Conservation (phyloP, 2,888 invertebrate species). For the Craniophora ligustri region DNA sequence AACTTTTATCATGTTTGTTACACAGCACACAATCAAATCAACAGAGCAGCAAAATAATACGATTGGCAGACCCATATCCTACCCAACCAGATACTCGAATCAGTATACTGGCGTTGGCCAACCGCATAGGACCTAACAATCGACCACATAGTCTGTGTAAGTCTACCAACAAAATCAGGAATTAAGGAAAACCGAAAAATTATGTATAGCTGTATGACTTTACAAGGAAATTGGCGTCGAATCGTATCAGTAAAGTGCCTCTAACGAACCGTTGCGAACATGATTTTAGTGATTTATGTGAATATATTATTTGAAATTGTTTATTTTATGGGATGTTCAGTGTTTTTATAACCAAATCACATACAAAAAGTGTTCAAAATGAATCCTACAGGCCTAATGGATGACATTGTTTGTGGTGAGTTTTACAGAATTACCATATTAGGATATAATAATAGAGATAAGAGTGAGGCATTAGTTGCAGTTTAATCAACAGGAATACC, state of each 20-base stretch:
- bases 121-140: not conserved
- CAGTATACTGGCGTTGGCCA: slow-evolving; percentile 10
- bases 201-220: not conserved
- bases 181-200: not conserved
- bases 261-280: not conserved
- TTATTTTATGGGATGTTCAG: no score
- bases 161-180: not conserved
- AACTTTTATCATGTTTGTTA: not conserved
- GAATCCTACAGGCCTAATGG: slow-evolving; percentile 21
- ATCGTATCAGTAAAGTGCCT: slow-evolving; percentile 3
- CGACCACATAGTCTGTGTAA: not conserved
- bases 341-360: no score
- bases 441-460: no score
- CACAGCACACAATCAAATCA: not conserved
- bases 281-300: slow-evolving; percentile 2
- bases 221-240: slow-evolving; percentile 20
- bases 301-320: not conserved
- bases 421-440: no score
- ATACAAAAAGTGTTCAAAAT: slow-evolving; percentile 3
- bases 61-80: slow-evolving; percentile 15
- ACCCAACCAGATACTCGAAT: slow-evolving; percentile 22
- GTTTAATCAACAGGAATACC: no score
- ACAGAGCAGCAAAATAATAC: not conserved
- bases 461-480: no score
- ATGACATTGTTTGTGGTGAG: slow-evolving; percentile 38